Evolutionary conservation across 2,797 vertebrate species (phyloP), one percentile per base, ranked within the genome.

Genomic region (Acanthopagrus latus): DNA sequence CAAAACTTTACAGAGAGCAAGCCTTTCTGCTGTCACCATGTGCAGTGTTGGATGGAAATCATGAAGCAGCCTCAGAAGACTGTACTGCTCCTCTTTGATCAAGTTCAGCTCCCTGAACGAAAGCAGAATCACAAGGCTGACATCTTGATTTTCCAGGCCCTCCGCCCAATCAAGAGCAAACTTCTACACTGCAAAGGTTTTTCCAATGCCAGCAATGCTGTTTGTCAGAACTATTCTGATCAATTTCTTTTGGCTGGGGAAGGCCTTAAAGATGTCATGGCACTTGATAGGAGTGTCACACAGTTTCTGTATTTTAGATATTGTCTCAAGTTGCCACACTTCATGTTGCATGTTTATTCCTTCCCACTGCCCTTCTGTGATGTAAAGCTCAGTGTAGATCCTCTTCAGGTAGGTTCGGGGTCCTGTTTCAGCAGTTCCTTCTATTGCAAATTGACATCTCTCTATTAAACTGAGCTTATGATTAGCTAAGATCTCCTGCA

Each of bases 131-230:
- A 92, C 57, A 65, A 89, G 65, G 43, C 62, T 64, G n/a, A 89
- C 23, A 27, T 90, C 71, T 60, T 89, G 71, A 70, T 90, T 85
- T 27, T 84, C 80, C 18, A 74, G 67, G 12, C 78, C 70, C 25
- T 87, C 78, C 43, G 82, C 80, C 91, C 91, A 92, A 73, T 92
- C 91, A 20, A 91, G 75, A 64, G 83, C 59, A 41, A 88, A 88
- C 76, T 87, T 90, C 78, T 87, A 84, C 21, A 91, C 82, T 9
- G 63, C 78, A 57, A 90, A 79, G 1, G 88, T 88, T 60, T 89
- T 89, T 17, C 91, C 91, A 12, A 91, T 90, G 23, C 90, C 91
- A 8, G 88, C 89, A 0, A 90, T 84, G 11, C 91, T 91, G 33
- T 79, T 89, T 0, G 86, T 92, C 47, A 92, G 54, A n/a, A 88